Percentiles rank a stretch among this genome's conserved stretches.
These are phyloP conservation scores for Donacobius atricapilla DNA, from an alignment of 2,113 vertebrate species.

Conservation along the genomic window DNA sequence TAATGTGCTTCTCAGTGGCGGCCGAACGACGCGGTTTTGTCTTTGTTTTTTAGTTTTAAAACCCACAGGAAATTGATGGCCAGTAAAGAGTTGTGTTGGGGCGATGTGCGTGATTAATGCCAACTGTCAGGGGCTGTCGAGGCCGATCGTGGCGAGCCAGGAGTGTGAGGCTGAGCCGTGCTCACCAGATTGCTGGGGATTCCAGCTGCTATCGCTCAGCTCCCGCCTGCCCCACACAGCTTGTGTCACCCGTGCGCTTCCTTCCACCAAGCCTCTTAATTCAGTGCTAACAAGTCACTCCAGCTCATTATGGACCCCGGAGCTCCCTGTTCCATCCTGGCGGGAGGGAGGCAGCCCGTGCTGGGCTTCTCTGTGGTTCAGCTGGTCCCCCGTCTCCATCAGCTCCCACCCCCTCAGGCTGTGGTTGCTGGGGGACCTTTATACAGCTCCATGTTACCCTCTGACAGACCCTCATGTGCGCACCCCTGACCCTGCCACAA, in stretches of 20 bases:
- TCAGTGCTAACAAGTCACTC: not conserved
- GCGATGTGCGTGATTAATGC: constrained; percentile 82
- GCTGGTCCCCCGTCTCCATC: rapidly evolving
- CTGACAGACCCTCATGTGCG: not conserved
- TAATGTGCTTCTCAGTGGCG: constrained; percentile 84
- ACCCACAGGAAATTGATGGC: constrained; percentile 80
- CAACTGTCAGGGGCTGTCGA: constrained; percentile 79
- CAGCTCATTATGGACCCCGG: not conserved
- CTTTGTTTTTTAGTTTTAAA: constrained; percentile 75
- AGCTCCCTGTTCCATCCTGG: not conserved
- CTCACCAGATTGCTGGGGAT: not conserved
- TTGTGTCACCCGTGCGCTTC: not conserved
- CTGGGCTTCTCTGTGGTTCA: not conserved
- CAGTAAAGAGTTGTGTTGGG: constrained; percentile 83
- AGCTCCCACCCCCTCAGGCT: not conserved
- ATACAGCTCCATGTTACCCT: rapidly evolving
- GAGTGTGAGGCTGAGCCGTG: not conserved
- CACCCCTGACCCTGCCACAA: not conserved
- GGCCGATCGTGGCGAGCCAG: constrained; percentile 30
- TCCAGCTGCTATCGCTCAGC: constrained; percentile 10
- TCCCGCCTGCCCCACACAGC: constrained; percentile 52
- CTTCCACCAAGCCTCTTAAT: not conserved
- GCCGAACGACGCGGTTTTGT: constrained; percentile 70
- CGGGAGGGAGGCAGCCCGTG: not conserved
- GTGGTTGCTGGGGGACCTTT: not conserved